Conservation (phyloP, 2,113 vertebrate genomes). For the Nesoenas mayeri region DNA sequence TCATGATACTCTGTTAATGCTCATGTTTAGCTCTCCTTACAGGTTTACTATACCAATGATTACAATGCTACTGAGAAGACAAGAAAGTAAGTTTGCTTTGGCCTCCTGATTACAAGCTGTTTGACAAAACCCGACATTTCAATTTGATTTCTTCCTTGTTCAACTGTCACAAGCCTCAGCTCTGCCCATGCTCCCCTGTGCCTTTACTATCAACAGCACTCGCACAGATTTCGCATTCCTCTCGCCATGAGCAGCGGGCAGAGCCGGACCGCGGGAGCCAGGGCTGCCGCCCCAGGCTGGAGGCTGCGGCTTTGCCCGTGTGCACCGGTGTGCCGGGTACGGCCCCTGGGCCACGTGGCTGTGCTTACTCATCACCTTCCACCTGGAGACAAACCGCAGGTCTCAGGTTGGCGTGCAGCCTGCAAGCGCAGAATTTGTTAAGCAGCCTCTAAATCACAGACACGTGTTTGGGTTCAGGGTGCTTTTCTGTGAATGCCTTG, state of each 20-base stretch:
- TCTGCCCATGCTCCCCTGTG: rapidly evolving
- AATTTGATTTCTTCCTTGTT: not conserved
- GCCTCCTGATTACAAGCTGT: not conserved
- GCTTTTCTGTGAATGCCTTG: not conserved
- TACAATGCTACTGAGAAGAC: not conserved
- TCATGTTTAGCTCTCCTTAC: not conserved
- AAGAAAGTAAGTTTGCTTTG: not conserved
- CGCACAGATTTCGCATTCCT: rapidly evolving
- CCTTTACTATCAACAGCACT: not conserved
- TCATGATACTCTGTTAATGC: not conserved
- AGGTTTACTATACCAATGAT: not conserved
- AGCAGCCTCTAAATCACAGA: not conserved
- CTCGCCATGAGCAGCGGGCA: not conserved
- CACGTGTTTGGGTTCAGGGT: rapidly evolving
- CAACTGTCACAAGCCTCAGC: not conserved
- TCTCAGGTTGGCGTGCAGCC: rapidly evolving
- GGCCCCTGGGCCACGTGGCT: rapidly evolving
- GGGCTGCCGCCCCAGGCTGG: not conserved
- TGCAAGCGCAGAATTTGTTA: not conserved
- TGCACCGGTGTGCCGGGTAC: rapidly evolving
- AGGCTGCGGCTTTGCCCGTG: not conserved
- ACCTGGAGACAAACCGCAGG: rapidly evolving
- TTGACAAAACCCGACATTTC: not conserved
- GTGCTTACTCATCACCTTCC: not conserved
- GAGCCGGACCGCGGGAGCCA: rapidly evolving